A percentile compares a stretch with the other conserved stretches of the same genome.
phyloP scores from a whole-genome alignment of 2,888 invertebrate genomes.

The Eupithecia subumbrata region DNA sequence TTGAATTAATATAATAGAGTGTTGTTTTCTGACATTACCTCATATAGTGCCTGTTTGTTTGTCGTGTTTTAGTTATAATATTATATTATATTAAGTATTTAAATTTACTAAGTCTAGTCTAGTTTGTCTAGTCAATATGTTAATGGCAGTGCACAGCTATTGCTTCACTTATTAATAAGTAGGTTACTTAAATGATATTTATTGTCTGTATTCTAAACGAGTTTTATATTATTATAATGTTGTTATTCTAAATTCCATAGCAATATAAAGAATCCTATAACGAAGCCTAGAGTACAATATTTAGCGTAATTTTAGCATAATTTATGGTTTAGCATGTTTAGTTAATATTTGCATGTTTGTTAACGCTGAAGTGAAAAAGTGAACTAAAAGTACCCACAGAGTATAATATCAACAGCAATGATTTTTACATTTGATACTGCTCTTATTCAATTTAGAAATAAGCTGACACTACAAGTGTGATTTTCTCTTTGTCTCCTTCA shows the following conservation, averaged over 20 bases:
- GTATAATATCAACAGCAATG: not conserved
- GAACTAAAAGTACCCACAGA: too few species aligned
- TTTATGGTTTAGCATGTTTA: not conserved
- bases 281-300: not conserved
- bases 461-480: too few species aligned
- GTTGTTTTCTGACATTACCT: conserved; percentile 30
- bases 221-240: not conserved
- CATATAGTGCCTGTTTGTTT: conserved; percentile 34
- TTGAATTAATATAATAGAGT: conserved; percentile 16
- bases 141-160: conserved; percentile 10
- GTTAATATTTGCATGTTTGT: not conserved
- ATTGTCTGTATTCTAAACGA: not conserved
- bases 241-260: not conserved
- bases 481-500: not conserved
- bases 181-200: not conserved
- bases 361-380: not conserved
- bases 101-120: conserved; percentile 19
- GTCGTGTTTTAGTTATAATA: conserved; percentile 16
- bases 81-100: conserved; percentile 10
- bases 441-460: not conserved
- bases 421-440: not conserved
- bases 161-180: not conserved
- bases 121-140: conserved; percentile 5
- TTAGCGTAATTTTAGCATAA: not conserved
- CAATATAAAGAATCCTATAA: not conserved